These are phyloP conservation scores for Limnodromus scolopaceus DNA, from an alignment of 2,797 vertebrate species.

Conservation along the genomic window DNA sequence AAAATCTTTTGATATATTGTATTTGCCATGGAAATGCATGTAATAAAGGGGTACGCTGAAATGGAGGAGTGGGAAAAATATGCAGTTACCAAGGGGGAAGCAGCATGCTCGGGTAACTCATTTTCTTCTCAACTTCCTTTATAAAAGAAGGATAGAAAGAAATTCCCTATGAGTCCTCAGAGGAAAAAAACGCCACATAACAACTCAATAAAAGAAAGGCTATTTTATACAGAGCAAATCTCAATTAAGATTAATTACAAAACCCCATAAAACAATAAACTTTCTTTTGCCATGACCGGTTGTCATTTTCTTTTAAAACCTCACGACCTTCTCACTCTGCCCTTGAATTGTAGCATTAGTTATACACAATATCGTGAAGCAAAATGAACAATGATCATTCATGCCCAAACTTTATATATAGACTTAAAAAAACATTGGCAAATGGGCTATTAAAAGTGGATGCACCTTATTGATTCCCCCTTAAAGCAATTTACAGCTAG, in stretches of 20 bases:
- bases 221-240: not conserved
- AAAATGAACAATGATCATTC: constrained; percentile 49
- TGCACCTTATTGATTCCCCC: constrained; percentile 28
- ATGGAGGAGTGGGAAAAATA: not conserved
- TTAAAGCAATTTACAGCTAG: constrained; percentile 32
- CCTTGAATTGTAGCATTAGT: not conserved
- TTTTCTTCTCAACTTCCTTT: not conserved
- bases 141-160: not conserved
- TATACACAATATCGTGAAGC: not conserved
- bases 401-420: constrained; percentile 27
- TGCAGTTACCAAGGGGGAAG: not conserved
- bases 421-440: not conserved
- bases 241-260: constrained; percentile 35
- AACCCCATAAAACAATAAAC: not conserved
- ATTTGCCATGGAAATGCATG: not conserved
- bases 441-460: constrained; percentile 33
- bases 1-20: not conserved
- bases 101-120: not conserved
- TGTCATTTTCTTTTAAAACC: not conserved
- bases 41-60: not conserved
- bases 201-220: not conserved
- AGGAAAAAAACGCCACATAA: not conserved
- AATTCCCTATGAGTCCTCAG: not conserved
- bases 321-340: not conserved
- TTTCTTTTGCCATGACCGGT: not conserved